Conservation (phyloP, 1,140 invertebrate genomes). For the Euborellia annulipes region DNA sequence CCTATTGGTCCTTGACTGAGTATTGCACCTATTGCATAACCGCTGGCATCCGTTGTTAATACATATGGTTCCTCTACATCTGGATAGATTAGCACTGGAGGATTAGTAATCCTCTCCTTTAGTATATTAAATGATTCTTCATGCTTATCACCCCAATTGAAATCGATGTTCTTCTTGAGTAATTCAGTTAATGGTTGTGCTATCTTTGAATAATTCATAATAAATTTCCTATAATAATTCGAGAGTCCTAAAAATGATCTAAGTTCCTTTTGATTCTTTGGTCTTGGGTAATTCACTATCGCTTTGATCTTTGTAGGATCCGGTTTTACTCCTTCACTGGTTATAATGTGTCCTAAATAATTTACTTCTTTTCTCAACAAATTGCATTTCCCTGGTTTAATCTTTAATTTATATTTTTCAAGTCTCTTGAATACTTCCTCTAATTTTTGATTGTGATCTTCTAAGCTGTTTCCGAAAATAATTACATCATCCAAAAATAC, state of each 20-base stretch:
- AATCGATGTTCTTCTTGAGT: conserved; percentile 15
- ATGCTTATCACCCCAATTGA: conserved; percentile 21
- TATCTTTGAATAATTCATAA: conserved; percentile 15
- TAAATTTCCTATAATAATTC: conserved; percentile 25
- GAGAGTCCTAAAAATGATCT: conserved; percentile 17
- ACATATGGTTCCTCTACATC: conserved; percentile 27
- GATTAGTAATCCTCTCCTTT: conserved; percentile 10
- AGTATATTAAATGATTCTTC: conserved; percentile 15
- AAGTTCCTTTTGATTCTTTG: conserved; percentile 13
- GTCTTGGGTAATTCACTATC: conserved; percentile 12
- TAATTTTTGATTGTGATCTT: conserved; percentile 26
- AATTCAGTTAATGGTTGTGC: conserved; percentile 16
- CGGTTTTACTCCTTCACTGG: conserved; percentile 12
- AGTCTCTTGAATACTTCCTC: conserved; percentile 21
- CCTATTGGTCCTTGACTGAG: conserved; percentile 20
- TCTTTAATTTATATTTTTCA: conserved; percentile 21
- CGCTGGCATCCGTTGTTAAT: conserved; percentile 38
- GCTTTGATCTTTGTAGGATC: conserved; percentile 13
- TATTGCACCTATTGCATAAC: conserved; percentile 29
- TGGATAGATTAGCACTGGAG: conserved; percentile 25
- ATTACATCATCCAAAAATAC: conserved; percentile 32
- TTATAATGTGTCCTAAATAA: conserved; percentile 18
- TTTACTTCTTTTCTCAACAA: conserved; percentile 18
- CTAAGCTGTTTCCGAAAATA: conserved; percentile 20
- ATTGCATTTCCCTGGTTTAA: conserved; percentile 27